A percentile compares a stretch with the other conserved stretches of the same genome.
phyloP scores from a whole-genome alignment of 1,140 invertebrate genomes.

The Polyergus mexicanus region DNA sequence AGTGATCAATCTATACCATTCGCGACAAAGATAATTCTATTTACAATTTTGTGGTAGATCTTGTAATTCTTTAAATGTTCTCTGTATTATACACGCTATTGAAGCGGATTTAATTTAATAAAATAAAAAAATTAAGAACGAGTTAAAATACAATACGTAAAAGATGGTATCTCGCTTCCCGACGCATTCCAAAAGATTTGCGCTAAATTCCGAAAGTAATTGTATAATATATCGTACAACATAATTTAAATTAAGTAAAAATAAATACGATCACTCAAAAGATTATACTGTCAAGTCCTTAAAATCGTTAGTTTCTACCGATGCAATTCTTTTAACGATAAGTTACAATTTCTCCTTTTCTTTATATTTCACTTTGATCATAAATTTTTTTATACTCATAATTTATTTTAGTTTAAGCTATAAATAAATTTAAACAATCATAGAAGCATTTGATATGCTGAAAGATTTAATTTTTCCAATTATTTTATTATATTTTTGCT shows the following conservation, averaged over 20 bases:
- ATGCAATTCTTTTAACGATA: background rate
- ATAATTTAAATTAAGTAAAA: background rate
- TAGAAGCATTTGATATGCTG: background rate
- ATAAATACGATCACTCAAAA: background rate
- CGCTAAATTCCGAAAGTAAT: background rate
- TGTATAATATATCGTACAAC: background rate
- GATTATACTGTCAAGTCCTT: background rate
- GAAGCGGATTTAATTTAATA: background rate
- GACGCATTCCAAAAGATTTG: background rate
- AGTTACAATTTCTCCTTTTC: background rate
- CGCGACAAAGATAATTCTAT: background rate
- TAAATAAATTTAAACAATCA: background rate
- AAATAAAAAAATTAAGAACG: background rate
- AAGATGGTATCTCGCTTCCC: background rate
- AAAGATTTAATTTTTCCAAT: background rate
- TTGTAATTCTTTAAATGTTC: background rate
- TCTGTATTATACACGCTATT: no score
- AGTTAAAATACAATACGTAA: background rate
- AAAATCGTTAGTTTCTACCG: background rate
- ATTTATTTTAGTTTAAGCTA: background rate
- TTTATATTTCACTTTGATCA: background rate
- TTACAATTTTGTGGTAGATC: conserved; percentile 7
- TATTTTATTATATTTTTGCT: no score
- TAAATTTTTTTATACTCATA: background rate
- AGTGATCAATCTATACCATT: background rate